A percentile compares a stretch with the other conserved stretches of the same genome.
Evolutionary conservation across 2,113 vertebrate genomes (phyloP).

Genomic region (Cromileptes altivelis): DNA sequence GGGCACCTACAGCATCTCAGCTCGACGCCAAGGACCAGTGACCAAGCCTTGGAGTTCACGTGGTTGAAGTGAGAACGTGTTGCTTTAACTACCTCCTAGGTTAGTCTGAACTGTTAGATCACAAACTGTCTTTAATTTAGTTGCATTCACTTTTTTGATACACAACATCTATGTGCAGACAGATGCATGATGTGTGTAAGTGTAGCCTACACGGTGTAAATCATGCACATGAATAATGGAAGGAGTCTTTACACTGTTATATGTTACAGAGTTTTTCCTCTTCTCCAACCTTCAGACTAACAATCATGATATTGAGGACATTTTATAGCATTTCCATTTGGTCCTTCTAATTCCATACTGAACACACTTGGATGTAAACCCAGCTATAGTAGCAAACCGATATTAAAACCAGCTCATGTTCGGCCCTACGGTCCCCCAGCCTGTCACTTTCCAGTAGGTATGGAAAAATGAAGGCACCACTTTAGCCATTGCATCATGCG

Average conservation of each 20-base stretch:
- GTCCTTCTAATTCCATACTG: neutral
- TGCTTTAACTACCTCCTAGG: too few species aligned
- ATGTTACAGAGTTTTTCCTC: neutral
- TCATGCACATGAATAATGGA: neutral
- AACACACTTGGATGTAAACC: slow-evolving; percentile 3
- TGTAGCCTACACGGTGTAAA: neutral
- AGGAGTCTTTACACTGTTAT: neutral
- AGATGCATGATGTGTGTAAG: neutral
- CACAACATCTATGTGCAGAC: too few species aligned
- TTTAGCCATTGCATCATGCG: slow-evolving; percentile 61
- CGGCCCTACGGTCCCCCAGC: slow-evolving; percentile 12
- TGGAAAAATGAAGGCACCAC: slow-evolving; percentile 43
- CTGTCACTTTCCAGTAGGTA: slow-evolving; percentile 37
- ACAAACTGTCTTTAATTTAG: neutral
- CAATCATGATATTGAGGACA: neutral
- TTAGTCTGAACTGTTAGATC: neutral
- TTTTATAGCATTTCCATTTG: slow-evolving; percentile 6
- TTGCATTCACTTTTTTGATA: neutral
- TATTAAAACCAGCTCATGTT: slow-evolving; percentile 13
- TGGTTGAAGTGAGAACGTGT: too few species aligned
- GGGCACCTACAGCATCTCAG: rapidly evolving
- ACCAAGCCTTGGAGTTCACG: too few species aligned
- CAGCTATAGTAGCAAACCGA: neutral
- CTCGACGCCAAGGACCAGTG: too few species aligned
- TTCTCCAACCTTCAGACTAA: neutral